These are phyloP conservation scores for Pterocles orientalis DNA, from an alignment of 2,113 vertebrate genomes.

Conservation along the genomic window DNA sequence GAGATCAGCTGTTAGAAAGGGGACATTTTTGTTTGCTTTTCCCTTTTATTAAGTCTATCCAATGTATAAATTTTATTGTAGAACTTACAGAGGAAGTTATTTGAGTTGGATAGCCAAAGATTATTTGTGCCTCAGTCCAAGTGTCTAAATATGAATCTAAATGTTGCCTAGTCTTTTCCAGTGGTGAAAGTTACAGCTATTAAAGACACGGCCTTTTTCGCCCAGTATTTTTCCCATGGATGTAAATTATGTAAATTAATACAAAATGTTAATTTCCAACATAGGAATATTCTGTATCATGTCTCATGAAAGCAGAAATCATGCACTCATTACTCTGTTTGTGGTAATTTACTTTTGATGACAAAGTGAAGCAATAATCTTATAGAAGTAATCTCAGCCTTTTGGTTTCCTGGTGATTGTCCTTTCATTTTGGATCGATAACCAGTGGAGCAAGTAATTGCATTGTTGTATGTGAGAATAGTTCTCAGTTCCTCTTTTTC, in stretches of 20 bases:
- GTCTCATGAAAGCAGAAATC: neutral
- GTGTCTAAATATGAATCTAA: neutral
- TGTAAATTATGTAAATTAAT: neutral
- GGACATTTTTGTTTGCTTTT: neutral
- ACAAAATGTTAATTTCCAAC: neutral
- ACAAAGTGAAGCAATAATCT: neutral
- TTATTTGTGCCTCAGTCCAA: neutral
- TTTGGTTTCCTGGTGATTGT: neutral
- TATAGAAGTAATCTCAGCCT: neutral
- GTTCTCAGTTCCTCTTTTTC: neutral
- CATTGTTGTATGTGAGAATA: neutral
- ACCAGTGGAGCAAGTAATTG: neutral
- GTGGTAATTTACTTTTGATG: neutral
- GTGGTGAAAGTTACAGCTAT: neutral
- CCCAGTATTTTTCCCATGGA: neutral
- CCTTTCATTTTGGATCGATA: neutral
- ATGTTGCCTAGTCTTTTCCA: neutral
- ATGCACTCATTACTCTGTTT: neutral
- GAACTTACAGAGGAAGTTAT: neutral
- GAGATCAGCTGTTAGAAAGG: neutral
- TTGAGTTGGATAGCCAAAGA: neutral
- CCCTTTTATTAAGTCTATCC: neutral
- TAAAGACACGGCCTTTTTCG: neutral
- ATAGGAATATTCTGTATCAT: rapidly evolving
- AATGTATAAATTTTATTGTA: neutral